A percentile compares a stretch with the other conserved stretches of the same genome.
These are phyloP conservation scores for Muscidifurax raptorellus DNA, from an alignment of 1,140 invertebrate species.

Conservation along the genomic window DNA sequence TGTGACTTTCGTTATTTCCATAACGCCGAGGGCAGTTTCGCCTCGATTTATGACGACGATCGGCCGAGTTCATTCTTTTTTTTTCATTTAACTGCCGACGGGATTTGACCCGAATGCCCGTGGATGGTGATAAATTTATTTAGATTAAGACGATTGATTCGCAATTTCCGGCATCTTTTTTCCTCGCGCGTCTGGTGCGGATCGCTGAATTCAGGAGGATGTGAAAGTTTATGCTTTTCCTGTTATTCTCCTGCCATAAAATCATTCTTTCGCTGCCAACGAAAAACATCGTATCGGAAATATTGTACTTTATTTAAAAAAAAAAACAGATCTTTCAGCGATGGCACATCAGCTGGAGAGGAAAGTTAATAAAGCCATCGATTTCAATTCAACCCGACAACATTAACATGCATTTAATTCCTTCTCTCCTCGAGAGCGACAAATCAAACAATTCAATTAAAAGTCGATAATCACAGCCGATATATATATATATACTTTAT, in stretches of 20 bases:
- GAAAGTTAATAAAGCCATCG: slow-evolving; percentile 9
- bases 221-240: slow-evolving; percentile 3
- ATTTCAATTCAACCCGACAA: background rate
- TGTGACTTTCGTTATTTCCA: slow-evolving; percentile 19
- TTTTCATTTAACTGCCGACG: background rate
- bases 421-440: background rate
- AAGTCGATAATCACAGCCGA: background rate
- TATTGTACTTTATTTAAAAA: background rate
- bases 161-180: slow-evolving; percentile 2
- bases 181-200: too few species aligned
- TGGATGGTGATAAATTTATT: slow-evolving; percentile 23
- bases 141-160: slow-evolving; percentile 15
- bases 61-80: background rate
- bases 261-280: background rate
- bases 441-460: slow-evolving; percentile 21
- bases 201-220: background rate
- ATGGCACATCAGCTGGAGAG: too few species aligned
- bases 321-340: too few species aligned
- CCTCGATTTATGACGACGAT: background rate
- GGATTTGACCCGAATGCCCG: slow-evolving; percentile 29
- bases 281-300: background rate
- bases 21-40: slow-evolving; percentile 7
- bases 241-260: background rate
- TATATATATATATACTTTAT: too few species aligned
- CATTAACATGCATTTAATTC: background rate